Conservation (phyloP, 2,888 invertebrate genomes). For the Notocelia uddmanniana region DNA sequence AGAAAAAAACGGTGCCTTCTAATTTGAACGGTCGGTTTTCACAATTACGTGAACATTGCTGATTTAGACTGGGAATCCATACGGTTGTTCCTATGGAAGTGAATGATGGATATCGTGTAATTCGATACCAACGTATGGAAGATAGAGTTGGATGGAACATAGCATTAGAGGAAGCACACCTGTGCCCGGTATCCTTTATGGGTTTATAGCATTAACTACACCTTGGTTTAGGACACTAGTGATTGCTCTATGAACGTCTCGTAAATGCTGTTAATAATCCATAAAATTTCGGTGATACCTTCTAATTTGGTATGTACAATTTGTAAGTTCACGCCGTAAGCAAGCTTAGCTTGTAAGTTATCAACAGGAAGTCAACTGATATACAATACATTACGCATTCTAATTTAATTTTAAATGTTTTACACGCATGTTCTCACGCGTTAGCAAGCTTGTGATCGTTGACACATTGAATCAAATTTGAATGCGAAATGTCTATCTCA, state of each 20-base stretch:
- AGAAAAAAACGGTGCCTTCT: slow-evolving; percentile 56
- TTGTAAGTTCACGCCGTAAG: slow-evolving; percentile 36
- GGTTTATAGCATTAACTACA: slow-evolving; percentile 77
- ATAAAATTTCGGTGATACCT: slow-evolving; percentile 36
- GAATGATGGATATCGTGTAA: slow-evolving; percentile 9
- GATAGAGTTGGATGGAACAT: background rate
- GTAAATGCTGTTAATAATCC: slow-evolving; percentile 58
- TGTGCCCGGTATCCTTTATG: slow-evolving; percentile 77
- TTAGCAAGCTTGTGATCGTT: background rate
- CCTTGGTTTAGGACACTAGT: slow-evolving; percentile 73
- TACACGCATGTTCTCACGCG: no score
- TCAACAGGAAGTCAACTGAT: no score
- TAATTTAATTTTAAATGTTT: no score
- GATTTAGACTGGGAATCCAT: slow-evolving; percentile 2
- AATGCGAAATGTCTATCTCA: background rate
- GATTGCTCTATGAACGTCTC: slow-evolving; percentile 78
- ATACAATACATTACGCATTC: no score
- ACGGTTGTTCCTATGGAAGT: background rate
- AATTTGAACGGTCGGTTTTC: background rate
- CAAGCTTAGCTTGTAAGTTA: no score
- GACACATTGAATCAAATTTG: background rate
- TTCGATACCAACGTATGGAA: background rate
- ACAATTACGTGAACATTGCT: slow-evolving; percentile 53
- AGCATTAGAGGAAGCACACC: slow-evolving; percentile 61
- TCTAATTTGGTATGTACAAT: slow-evolving; percentile 54